Evolutionary conservation across 2,797 vertebrate species (phyloP).

Genomic region (Avahi laniger): DNA sequence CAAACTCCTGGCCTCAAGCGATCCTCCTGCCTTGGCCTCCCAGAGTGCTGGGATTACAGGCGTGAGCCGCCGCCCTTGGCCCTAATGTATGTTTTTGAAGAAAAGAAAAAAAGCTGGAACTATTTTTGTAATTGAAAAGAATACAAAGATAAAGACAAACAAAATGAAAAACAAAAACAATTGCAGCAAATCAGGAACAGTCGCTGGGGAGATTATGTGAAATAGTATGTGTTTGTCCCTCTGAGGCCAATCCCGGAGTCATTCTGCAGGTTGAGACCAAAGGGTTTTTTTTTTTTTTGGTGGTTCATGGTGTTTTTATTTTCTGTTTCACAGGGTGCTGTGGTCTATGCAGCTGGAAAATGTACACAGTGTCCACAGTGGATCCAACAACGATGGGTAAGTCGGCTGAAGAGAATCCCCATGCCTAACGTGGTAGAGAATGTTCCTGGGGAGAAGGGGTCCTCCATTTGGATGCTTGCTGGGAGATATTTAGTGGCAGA

Average conservation of each 20-base stretch:
- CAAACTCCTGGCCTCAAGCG: neutral
- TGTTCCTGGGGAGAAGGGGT: neutral
- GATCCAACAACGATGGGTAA: accelerated
- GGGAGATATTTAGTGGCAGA: neutral
- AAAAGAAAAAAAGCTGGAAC: neutral
- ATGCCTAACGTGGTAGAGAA: neutral
- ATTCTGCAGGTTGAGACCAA: neutral
- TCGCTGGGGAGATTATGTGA: neutral
- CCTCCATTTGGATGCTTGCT: neutral
- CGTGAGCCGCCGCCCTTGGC: neutral
- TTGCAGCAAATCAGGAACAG: neutral
- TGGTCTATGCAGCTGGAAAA: neutral
- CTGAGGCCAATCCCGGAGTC: neutral
- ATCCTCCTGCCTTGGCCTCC: neutral
- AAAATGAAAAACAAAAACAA: neutral
- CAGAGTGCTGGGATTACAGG: neutral
- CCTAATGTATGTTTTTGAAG: neutral
- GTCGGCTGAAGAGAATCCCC: neutral
- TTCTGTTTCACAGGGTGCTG: neutral
- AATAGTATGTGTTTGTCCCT: too few species aligned
- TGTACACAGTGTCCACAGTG: accelerated
- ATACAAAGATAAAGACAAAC: neutral
- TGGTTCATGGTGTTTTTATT: neutral
- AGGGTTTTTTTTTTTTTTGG: neutral
- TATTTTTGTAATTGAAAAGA: neutral